Conservation (phyloP, 2,888 invertebrate genomes). For the Drosophila lacicola region DNA sequence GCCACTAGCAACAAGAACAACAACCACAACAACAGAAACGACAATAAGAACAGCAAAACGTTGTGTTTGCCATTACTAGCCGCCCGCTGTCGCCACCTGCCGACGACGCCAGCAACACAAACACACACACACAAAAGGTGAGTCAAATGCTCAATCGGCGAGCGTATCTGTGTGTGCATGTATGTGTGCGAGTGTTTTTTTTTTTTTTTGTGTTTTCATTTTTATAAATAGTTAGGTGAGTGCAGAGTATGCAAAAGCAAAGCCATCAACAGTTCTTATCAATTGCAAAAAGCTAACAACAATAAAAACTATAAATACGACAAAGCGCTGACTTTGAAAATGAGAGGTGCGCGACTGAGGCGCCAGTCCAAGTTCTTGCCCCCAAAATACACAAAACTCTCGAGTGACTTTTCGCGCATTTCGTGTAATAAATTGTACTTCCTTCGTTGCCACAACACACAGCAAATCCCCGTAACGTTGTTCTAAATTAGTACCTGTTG, state of each 20-base stretch:
- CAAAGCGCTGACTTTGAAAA: conserved; percentile 42
- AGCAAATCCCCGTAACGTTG: conserved; percentile 52
- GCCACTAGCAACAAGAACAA: conserved; percentile 27
- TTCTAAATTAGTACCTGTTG: conserved; percentile 75
- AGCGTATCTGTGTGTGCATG: neutral
- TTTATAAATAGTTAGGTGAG: conserved; percentile 65
- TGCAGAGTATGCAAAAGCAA: conserved; percentile 59
- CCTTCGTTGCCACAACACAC: conserved; percentile 53
- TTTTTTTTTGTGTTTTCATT: conserved; percentile 27
- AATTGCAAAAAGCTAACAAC: conserved; percentile 55
- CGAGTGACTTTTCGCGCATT: conserved; percentile 66
- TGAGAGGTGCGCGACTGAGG: neutral
- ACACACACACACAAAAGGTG: conserved; percentile 56
- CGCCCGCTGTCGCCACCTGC: conserved; percentile 43
- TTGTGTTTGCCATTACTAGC: conserved; percentile 25
- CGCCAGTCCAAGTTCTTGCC: neutral
- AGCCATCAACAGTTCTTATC: conserved; percentile 63
- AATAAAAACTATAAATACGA: conserved; percentile 71
- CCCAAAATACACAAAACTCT: conserved; percentile 34
- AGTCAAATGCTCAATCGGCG: conserved; percentile 49
- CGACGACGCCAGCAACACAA: conserved; percentile 16
- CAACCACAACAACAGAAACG: conserved; percentile 22
- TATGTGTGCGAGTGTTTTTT: conserved; percentile 27
- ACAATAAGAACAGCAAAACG: conserved; percentile 21
- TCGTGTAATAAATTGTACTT: conserved; percentile 69